Evolutionary conservation across 2,113 vertebrate genomes (phyloP).

Genomic region (Danionella cerebrum): DNA sequence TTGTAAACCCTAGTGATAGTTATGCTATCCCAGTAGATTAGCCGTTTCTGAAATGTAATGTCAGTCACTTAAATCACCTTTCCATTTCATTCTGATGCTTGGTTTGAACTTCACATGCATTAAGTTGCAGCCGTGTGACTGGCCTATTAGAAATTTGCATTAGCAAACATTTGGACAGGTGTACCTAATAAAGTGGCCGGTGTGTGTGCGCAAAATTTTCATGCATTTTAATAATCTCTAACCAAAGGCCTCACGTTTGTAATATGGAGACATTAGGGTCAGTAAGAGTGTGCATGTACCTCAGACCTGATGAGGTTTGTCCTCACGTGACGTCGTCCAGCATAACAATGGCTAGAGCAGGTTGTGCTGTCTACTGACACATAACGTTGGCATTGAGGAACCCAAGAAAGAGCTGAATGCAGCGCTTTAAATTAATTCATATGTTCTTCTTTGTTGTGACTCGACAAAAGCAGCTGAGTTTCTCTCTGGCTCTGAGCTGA

Average conservation of each 20-base stretch:
- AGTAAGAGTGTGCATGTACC: not conserved
- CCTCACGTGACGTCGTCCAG: not conserved
- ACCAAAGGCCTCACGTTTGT: conserved; percentile 45
- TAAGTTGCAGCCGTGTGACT: no score
- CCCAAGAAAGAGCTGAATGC: conserved; percentile 60
- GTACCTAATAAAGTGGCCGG: no score
- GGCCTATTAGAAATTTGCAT: no score
- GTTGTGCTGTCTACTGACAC: not conserved
- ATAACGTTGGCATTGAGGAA: conserved; percentile 35
- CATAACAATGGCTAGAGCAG: not conserved
- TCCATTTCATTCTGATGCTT: no score
- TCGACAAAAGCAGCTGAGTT: conserved; percentile 65
- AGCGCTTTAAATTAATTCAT: conserved; percentile 73
- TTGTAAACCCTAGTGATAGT: no score
- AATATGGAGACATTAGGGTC: conserved; percentile 44
- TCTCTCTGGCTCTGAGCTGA: conserved; percentile 64
- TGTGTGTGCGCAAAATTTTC: conserved; percentile 39
- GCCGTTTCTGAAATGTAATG: no score
- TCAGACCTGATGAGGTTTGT: no score
- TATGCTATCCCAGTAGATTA: no score
- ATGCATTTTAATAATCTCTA: conserved; percentile 41
- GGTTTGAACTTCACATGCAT: no score
- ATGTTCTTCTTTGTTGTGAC: conserved; percentile 65
- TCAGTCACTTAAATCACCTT: no score
- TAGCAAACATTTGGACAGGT: no score